A percentile compares a stretch with the other conserved stretches of the same genome.
Evolutionary conservation across 2,797 vertebrate genomes (phyloP).

Genomic region (Hypotaenidia philippensis): DNA sequence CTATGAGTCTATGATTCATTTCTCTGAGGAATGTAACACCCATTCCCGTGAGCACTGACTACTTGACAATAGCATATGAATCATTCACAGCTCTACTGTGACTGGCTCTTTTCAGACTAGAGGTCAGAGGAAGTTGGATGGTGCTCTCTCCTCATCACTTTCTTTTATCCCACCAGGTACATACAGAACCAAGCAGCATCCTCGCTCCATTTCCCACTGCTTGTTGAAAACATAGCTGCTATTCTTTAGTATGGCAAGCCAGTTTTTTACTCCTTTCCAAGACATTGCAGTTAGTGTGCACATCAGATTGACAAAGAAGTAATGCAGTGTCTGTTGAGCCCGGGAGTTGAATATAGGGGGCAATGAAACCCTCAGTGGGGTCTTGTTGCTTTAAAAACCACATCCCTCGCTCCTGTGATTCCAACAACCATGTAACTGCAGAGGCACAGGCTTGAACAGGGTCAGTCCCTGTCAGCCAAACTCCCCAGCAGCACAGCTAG

Average conservation of each 20-base stretch:
- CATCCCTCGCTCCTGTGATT: background rate
- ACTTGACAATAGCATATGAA: rapidly evolving
- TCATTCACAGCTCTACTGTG: background rate
- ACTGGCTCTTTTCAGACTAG: background rate
- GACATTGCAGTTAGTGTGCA: background rate
- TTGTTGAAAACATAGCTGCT: background rate
- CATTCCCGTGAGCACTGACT: rapidly evolving
- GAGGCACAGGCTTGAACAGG: background rate
- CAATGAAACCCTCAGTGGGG: background rate
- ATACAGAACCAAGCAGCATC: background rate
- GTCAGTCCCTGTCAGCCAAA: background rate
- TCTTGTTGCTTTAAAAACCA: background rate
- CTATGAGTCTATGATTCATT: background rate
- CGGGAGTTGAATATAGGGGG: background rate
- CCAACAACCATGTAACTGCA: background rate
- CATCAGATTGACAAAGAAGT: background rate
- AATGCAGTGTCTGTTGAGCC: rapidly evolving
- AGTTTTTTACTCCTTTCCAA: background rate
- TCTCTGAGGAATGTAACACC: background rate
- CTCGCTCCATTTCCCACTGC: background rate
- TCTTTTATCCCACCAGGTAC: background rate
- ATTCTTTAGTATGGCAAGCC: too few species aligned
- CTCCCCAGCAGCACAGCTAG: background rate
- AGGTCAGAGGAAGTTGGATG: background rate
- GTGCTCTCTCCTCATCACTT: background rate